Base-by-base conservation (phyloP, 2,113 vertebrate species). In the Narcine bancroftii region DNA sequence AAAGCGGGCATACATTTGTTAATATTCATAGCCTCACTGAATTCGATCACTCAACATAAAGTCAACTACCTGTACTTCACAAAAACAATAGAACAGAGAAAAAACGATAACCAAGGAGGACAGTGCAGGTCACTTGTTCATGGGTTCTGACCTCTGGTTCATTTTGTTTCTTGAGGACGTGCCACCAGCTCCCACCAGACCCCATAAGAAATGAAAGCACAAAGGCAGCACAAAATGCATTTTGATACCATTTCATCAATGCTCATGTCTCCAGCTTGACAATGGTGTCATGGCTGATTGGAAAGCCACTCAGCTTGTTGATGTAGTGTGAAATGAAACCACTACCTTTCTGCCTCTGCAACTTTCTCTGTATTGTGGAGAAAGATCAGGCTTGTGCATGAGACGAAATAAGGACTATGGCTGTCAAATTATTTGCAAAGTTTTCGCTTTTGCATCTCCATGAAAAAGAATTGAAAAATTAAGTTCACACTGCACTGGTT, bases 281-380 rank as follows among this genome's bases (percentile, higher is more conserved):
- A 91, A 91, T 91, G 24, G 42, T 91, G 65, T 91, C 89, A 91
- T 36, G 63, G 89, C 26, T 66, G 63, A 69, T 69, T 69, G 63
- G 36, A 42, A 66, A 69, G 89, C 89, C 89, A 69, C 65, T 91
- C 89, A 91, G 89, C 39, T 42, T 69, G 19, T 39, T 91, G 89
- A 71, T 91, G 89, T 91, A 66, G 63, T 91, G 89, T 91, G 89
- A 91, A 91, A 91, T 91, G 60, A 91, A 69, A 91, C 60, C 89
- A 91, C 66, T 91, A 91, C 65, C 89, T 91, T 91, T 71, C 89
- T 69, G 39, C 6, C 89, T 91, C 39, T 69, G 89, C 39, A 39
- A 6, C 26, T 89, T 45, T 89, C 36, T 66, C 39, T 45, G 66
- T 89, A 89, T 89, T 42, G 87, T 66, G 60, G 42, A 91, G 89